phyloP scores from a whole-genome alignment of 2,888 invertebrate genomes.

The Drosophila rubida region DNA sequence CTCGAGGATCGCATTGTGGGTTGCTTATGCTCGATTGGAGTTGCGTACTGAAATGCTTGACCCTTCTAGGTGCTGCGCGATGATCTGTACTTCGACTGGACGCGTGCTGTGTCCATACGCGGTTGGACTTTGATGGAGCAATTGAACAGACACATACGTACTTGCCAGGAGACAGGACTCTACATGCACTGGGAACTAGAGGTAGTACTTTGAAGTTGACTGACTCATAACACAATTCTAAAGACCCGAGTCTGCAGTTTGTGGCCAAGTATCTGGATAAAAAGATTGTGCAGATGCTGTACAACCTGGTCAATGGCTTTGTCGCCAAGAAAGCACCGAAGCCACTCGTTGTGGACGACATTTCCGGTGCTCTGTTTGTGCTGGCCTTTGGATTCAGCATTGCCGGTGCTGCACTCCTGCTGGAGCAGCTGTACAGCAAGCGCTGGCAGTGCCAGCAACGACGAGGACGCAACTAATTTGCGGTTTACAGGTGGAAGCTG shows the following conservation, averaged over 20 bases:
- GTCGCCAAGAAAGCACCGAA: slow-evolving; percentile 69
- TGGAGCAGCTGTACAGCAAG: slow-evolving; percentile 58
- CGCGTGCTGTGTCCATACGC: slow-evolving; percentile 80
- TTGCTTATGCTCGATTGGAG: neutral
- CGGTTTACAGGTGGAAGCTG: slow-evolving; percentile 37
- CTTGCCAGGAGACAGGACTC: slow-evolving; percentile 80
- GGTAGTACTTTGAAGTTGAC: slow-evolving; percentile 41
- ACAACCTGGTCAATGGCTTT: slow-evolving; percentile 66
- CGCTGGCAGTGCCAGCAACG: slow-evolving; percentile 23
- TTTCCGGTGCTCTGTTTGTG: slow-evolving; percentile 81
- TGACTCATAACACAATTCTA: neutral
- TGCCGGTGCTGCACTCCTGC: slow-evolving; percentile 63
- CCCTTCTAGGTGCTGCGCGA: slow-evolving; percentile 76
- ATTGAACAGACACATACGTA: slow-evolving; percentile 76
- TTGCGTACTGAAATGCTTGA: neutral
- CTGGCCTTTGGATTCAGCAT: slow-evolving; percentile 75
- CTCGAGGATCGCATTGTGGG: slow-evolving; percentile 79
- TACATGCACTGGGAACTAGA: slow-evolving; percentile 81
- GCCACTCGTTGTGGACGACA: slow-evolving; percentile 76
- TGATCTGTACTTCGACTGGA: slow-evolving; percentile 83
- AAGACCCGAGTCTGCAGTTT: slow-evolving; percentile 38
- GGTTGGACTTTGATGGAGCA: slow-evolving; percentile 83
- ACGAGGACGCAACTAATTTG: slow-evolving; percentile 51
- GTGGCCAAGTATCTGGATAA: slow-evolving; percentile 74
- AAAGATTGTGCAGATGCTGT: slow-evolving; percentile 72